phyloP scores from a whole-genome alignment of 2,888 invertebrate species.

The Caenorhabditis sinica region DNA sequence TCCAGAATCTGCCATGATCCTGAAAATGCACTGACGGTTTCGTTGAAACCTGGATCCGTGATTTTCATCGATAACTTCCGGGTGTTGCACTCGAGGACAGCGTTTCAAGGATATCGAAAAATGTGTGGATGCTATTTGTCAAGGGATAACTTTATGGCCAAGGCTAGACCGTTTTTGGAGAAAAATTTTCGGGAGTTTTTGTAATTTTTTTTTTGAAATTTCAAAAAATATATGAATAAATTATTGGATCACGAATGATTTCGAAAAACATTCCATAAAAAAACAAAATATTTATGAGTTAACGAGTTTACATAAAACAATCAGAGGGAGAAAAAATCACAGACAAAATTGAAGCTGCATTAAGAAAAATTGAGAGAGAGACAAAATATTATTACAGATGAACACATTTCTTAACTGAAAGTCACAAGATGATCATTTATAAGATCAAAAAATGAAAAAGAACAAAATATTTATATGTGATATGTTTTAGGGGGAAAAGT shows the following conservation, averaged over 20 bases:
- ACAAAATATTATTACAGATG: not conserved
- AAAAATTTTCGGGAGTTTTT: slow-evolving; percentile 3
- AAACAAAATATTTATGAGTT: slow-evolving; percentile 22
- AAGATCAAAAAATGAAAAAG: slow-evolving; percentile 18
- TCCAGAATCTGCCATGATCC: slow-evolving; percentile 76
- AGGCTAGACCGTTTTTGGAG: slow-evolving; percentile 69
- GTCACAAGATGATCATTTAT: slow-evolving; percentile 20
- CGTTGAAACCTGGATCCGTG: slow-evolving; percentile 87
- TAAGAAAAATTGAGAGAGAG: slow-evolving; percentile 23
- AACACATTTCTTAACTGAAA: slow-evolving; percentile 17
- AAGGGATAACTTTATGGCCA: slow-evolving; percentile 86
- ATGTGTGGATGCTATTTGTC: slow-evolving; percentile 89
- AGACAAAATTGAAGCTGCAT: slow-evolving; percentile 54
- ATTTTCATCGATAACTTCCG: slow-evolving; percentile 91
- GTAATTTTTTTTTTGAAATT: slow-evolving; percentile 2
- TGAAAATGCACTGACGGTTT: slow-evolving; percentile 70
- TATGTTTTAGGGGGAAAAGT: slow-evolving; percentile 23
- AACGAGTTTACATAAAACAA: slow-evolving; percentile 14
- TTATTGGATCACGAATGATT: no score
- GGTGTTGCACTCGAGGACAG: slow-evolving; percentile 89
- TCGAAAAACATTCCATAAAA: not conserved
- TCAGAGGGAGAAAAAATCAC: slow-evolving; percentile 32
- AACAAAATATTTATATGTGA: slow-evolving; percentile 36
- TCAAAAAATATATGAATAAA: not conserved
- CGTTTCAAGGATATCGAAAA: slow-evolving; percentile 87